Base-by-base conservation (phyloP, 2,797 vertebrate species). In the Remorina albescens region DNA sequence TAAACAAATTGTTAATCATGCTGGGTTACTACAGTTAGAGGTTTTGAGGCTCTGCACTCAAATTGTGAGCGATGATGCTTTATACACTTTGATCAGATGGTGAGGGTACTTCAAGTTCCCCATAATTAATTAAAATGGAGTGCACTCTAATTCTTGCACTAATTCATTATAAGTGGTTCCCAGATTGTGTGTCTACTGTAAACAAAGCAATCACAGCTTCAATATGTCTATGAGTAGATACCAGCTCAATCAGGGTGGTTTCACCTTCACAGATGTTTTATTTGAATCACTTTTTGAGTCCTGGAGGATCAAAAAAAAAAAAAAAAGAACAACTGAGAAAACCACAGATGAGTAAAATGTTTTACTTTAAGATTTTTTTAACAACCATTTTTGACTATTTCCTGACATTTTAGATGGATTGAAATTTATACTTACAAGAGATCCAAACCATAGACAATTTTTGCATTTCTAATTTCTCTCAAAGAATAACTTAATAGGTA, bases 1-100 rank as follows among this genome's bases (percentile, higher is more conserved):
- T 15, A 37, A 56, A 67, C 15, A 51, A 61, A 71, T 74, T 57
- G 63, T 69, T 36, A 9, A 51, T 69, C 49, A 32, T 3, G 1
- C 30, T 30, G 26, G 50, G 34, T 10, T 13, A 5, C 0, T 5
- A 39, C 55, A 28, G 21, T 42, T 25, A 36, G 5, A 21, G 30
- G 25, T 42, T 26, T 2, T 32, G 18, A n/a, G 16, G 18, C 30
- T 37, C 26, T 61, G 26, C 9, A 16, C 23, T 50, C 13, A 19
- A 26, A 25, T 6, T 19, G 18, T 12, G 6, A 13, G 44, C 11
- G 4, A 21, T 47, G n/a, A 19, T 47, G 5, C 21, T 3, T 37
- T 9, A 25, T 11, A 13, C 8, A 23, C 59, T 61, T 50, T 13
- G 46, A 49, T 49, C 49, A 26, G 25, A 26, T 12, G 13, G 47